Base-by-base conservation (phyloP, 2,888 invertebrate genomes). In the Celastrina argiolus region DNA sequence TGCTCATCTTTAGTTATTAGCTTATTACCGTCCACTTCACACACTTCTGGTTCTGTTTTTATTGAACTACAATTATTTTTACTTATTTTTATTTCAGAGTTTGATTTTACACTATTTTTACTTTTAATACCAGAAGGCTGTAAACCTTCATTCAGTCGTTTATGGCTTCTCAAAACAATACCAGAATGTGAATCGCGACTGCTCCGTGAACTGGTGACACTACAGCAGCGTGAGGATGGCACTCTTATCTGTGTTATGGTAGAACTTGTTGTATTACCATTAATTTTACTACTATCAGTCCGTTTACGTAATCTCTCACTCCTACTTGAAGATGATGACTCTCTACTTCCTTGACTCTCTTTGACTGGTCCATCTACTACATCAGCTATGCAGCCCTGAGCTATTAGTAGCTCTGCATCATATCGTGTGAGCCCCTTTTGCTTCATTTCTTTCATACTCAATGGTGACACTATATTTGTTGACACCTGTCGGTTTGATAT, bases 381-480 rank as follows among this genome's bases (percentile, higher is more conserved):
- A 81, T 95, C 95, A 64, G 94, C 93, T 81, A 95, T 94, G 80
- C 95, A 95, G 39, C 96, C 95, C 80, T 96, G 95, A 45, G 96
- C 97, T 82, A 97, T 96, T 72, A 97, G 89, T 79, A 97, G 92
- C 82, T 97, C 97, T 8, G 97, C 97, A 85, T 97, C 97, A 85
- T 97, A 97, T 79, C 96, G 96, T 14, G 97, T 97, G 78, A 97
- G 92, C 39, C 97, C 97, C 82, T 96, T 96, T 74, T 96, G 95
- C 69, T 96, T 93, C 84, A 97, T 88, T 84, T 97, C 97, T 78
- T 95, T 95, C 92, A 97, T 95, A 78, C 96, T 96, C 63, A 96
- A 87, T n/a, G 95, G 94, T 64, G 94, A 93, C 36, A 94, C 89
- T 71, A 93, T 92, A 75, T 92, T 92, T 65, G 22, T 51, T 26